Percentiles rank a stretch among this genome's conserved stretches.
These are phyloP conservation scores for Apotomis capreana DNA, from an alignment of 2,888 invertebrate genomes.

Conservation along the genomic window DNA sequence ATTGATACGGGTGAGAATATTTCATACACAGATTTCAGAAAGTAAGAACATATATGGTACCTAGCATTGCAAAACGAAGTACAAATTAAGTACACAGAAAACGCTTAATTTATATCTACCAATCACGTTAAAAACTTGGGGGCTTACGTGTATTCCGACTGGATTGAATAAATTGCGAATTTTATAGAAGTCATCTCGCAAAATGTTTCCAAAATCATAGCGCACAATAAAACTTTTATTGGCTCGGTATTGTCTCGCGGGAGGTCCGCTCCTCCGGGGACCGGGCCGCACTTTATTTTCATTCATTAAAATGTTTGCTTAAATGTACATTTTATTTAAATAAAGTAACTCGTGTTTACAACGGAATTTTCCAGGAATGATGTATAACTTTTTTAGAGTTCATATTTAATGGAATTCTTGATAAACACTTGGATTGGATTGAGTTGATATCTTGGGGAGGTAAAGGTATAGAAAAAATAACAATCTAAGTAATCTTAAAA, in stretches of 20 bases:
- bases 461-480: no score
- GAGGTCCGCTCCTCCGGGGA: slow-evolving; percentile 47
- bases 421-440: no score
- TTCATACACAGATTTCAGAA: no score
- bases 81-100: slow-evolving; percentile 9
- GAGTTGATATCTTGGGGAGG: no score
- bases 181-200: slow-evolving; percentile 76
- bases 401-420: no score
- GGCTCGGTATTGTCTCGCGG: slow-evolving; percentile 70
- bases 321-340: slow-evolving; percentile 8
- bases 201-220: slow-evolving; percentile 78
- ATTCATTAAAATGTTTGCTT: slow-evolving; percentile 18
- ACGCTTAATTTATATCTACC: slow-evolving; percentile 22
- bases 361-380: no score
- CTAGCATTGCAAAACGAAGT: neutral
- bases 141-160: slow-evolving; percentile 53
- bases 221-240: slow-evolving; percentile 78
- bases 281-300: slow-evolving; percentile 15
- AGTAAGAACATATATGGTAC: no score
- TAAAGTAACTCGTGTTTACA: no score
- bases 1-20: no score
- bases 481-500: no score
- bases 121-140: slow-evolving; percentile 33
- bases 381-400: no score
- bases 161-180: slow-evolving; percentile 69